phyloP scores from a whole-genome alignment of 2,888 invertebrate species.

The Cerceris ruficornis region DNA sequence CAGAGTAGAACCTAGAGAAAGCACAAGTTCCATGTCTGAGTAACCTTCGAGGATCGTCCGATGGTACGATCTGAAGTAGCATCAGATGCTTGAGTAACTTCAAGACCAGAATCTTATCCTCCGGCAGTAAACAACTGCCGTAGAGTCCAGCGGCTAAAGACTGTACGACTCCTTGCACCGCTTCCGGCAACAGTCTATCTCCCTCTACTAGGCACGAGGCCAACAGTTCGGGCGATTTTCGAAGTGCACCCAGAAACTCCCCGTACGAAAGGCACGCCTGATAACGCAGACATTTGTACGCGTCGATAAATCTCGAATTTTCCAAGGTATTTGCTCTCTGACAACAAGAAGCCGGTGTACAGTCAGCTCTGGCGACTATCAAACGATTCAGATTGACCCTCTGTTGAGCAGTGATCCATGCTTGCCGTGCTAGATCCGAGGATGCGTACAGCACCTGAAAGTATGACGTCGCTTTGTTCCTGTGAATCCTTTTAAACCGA shows the following conservation, averaged over 20 bases:
- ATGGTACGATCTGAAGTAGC: conserved; percentile 87
- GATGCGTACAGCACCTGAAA: conserved; percentile 83
- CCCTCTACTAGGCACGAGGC: conserved; percentile 87
- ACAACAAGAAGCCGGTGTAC: conserved; percentile 90
- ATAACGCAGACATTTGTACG: conserved; percentile 91
- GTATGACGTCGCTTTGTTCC: neutral
- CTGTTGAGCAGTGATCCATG: conserved; percentile 95
- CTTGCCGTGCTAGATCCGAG: conserved; percentile 86
- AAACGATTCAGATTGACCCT: conserved; percentile 90
- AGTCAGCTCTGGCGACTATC: conserved; percentile 88
- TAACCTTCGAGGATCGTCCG: conserved; percentile 88
- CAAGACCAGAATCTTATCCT: conserved; percentile 88
- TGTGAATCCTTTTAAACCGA: neutral
- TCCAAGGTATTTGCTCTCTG: conserved; percentile 87
- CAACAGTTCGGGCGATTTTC: conserved; percentile 87
- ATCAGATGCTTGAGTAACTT: conserved; percentile 87
- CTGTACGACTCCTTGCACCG: conserved; percentile 83
- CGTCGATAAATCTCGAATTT: conserved; percentile 88
- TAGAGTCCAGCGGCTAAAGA: conserved; percentile 87
- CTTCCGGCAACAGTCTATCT: conserved; percentile 84
- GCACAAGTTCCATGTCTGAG: conserved; percentile 93
- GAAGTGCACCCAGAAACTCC: conserved; percentile 87
- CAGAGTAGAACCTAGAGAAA: conserved; percentile 92
- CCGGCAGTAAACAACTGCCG: conserved; percentile 88
- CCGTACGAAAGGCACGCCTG: conserved; percentile 88